Base-by-base conservation (phyloP, 2,797 vertebrate genomes). In the Centropyge bicolor region DNA sequence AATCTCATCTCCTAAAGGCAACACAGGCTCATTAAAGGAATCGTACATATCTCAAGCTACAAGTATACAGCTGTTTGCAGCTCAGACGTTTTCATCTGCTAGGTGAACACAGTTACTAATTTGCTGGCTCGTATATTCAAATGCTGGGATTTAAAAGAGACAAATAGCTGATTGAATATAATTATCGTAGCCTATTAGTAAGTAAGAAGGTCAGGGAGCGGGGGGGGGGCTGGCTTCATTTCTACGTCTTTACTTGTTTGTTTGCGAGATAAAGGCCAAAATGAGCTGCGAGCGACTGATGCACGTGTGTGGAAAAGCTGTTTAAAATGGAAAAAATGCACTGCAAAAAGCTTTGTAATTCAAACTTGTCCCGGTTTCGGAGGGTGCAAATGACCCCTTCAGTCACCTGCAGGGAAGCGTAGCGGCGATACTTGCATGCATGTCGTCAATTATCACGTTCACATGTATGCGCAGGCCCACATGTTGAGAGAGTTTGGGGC, bases 11-110 rank as follows among this genome's bases (percentile, higher is more conserved):
- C 76, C 71, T 74, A 6, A 46, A 67, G 62, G 67, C 80, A 66
- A 38, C 31, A 49, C 40, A 5, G 59, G 56, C 35, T 74, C 46
- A 78, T 81, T 78, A 82, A 82, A 78, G 43, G 55, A 74, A 54
- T 59, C 11, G n/a, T 24, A 31, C 17, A 35, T 41, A 45, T 54
- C 17, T 43, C 11, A 9, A 24, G 20, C 27, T 51, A 20, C 55
- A 36, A 38, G n/a, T 45, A 43, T 48, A 41, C 57, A 35, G 38
- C 46, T 65, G 43, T 52, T 55, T 64, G 64, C 59, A 73, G 62
- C 65, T 31, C 20, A 43, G 45, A 27, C 36, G 38, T 60, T 84
- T 74, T 80, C 7, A 83, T 76, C 54, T 55, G 52, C 27, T 6
- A 65, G 55, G 68, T 70, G 41, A 74, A 80, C 49, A 73, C 19